These are phyloP conservation scores for Prochilodus magdalenae DNA, from an alignment of 2,113 vertebrate species.

Conservation along the genomic window DNA sequence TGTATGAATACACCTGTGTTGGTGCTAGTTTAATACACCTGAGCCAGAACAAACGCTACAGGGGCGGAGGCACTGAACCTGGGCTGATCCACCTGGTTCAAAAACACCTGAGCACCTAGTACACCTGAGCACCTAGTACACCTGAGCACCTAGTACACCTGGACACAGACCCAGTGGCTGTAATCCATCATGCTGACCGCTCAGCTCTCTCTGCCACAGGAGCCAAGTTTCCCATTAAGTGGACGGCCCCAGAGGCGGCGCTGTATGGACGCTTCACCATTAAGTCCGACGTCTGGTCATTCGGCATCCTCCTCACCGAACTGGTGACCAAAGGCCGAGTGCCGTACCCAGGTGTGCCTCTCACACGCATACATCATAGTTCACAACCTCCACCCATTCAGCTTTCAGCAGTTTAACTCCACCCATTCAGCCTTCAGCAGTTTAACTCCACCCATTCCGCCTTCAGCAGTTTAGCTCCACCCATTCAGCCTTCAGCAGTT, in stretches of 20 bases:
- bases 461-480: too few relatives aligned
- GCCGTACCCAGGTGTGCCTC: slow-evolving; percentile 92
- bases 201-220: slow-evolving; percentile 74
- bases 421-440: too few relatives aligned
- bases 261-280: slow-evolving; percentile 97
- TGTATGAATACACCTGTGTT: too few relatives aligned
- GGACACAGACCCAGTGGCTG: neutral
- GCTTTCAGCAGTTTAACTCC: too few relatives aligned
- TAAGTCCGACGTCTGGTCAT: slow-evolving; percentile 98
- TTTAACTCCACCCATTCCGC: too few relatives aligned
- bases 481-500: too few relatives aligned
- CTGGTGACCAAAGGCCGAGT: slow-evolving; percentile 98
- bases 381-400: too few relatives aligned
- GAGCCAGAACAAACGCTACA: too few relatives aligned
- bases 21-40: too few relatives aligned
- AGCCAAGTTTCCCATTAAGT: slow-evolving; percentile 98
- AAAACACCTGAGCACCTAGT: neutral
- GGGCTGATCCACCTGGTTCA: neutral
- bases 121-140: neutral
- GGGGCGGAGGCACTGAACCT: neutral
- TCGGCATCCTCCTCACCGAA: slow-evolving; percentile 95
- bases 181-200: neutral
- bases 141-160: neutral
- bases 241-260: slow-evolving; percentile 95
- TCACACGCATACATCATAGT: neutral